phyloP scores from a whole-genome alignment of 2,888 invertebrate species.

The Coenonympha glycerion region DNA sequence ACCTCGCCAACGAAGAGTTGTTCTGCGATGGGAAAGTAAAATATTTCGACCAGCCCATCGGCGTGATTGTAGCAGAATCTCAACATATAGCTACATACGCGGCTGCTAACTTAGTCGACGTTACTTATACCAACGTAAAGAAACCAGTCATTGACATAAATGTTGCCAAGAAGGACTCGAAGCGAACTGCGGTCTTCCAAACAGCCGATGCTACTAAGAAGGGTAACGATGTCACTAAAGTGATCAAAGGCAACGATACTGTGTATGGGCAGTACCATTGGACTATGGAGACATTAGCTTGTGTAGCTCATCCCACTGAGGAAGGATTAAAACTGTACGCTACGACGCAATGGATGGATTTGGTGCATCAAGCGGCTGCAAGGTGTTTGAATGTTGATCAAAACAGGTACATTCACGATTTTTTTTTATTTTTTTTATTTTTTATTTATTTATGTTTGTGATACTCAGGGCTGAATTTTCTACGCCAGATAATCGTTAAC shows the following conservation, averaged over 20 bases:
- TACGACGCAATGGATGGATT: constrained; percentile 74
- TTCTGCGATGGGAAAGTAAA: constrained; percentile 69
- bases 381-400: constrained; percentile 67
- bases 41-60: constrained; percentile 80
- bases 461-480: too few species aligned
- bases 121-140: constrained; percentile 61
- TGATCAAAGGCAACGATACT: constrained; percentile 40
- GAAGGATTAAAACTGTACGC: constrained; percentile 78
- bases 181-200: constrained; percentile 30
- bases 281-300: constrained; percentile 79
- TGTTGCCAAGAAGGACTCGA: constrained; percentile 36
- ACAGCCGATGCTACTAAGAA: constrained; percentile 32
- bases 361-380: constrained; percentile 65
- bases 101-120: constrained; percentile 67
- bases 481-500: too few species aligned
- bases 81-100: constrained; percentile 69
- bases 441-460: neutral
- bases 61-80: constrained; percentile 77
- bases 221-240: constrained; percentile 39
- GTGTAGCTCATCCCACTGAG: constrained; percentile 77
- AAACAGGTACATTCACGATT: constrained; percentile 54
- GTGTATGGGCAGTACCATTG: constrained; percentile 79
- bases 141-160: constrained; percentile 43
- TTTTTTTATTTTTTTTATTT: neutral
- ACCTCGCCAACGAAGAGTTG: constrained; percentile 51